Evolutionary conservation across 2,113 vertebrate genomes (phyloP).

Genomic region (Crotalus horridus): DNA sequence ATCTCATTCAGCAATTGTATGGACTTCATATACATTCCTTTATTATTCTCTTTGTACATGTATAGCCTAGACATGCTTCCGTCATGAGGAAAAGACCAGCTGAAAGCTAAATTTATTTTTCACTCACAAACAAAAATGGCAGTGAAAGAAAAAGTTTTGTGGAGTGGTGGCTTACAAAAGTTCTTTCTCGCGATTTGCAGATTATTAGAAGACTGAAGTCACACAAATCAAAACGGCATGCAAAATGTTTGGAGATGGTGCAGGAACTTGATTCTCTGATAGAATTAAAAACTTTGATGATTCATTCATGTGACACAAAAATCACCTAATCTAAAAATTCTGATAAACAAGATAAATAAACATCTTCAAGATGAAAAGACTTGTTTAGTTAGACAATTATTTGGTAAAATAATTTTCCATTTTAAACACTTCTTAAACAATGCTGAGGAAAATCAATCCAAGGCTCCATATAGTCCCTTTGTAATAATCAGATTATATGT

Average conservation of each 20-base stretch:
- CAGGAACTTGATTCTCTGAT: background rate
- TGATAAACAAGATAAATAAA: background rate
- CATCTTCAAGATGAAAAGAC: background rate
- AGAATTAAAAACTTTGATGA: background rate
- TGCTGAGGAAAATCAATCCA: background rate
- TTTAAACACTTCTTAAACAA: background rate
- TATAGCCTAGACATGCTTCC: background rate
- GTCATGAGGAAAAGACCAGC: background rate
- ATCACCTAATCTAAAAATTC: background rate
- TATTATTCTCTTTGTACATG: background rate
- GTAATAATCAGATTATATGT: background rate
- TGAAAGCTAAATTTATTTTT: background rate
- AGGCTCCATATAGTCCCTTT: background rate
- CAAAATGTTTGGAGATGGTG: background rate
- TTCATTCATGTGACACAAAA: background rate
- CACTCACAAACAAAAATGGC: background rate
- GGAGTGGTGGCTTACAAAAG: background rate
- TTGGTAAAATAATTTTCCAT: background rate
- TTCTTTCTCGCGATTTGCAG: background rate
- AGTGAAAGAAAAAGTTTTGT: background rate
- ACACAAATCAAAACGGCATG: background rate
- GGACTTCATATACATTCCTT: background rate
- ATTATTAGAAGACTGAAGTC: background rate
- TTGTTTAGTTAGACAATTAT: background rate
- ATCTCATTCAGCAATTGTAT: background rate